Evolutionary conservation across 2,113 vertebrate genomes (phyloP).

Genomic region (Nibea coibor): DNA sequence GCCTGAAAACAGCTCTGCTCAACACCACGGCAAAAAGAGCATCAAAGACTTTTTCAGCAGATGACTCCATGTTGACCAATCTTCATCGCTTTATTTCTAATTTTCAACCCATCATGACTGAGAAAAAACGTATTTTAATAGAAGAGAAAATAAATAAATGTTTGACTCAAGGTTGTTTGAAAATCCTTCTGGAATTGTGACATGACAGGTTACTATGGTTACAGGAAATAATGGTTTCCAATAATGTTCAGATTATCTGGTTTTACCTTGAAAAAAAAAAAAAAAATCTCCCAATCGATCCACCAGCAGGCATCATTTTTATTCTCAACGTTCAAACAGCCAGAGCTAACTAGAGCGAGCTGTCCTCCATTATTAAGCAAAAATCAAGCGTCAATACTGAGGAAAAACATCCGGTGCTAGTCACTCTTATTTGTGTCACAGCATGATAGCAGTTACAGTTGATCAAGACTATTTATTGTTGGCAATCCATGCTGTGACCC

Average conservation of each 20-base stretch:
- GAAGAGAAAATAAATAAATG: constrained; percentile 19
- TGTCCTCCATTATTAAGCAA: background rate
- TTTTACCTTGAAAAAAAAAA: background rate
- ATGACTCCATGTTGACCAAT: constrained; percentile 8
- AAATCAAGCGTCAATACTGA: background rate
- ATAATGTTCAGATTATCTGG: background rate
- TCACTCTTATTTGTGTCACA: background rate
- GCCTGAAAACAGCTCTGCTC: constrained; percentile 37
- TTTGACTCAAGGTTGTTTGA: constrained; percentile 3
- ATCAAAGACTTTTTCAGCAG: constrained; percentile 72
- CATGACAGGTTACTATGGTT: too few species aligned
- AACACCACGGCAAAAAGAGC: constrained; percentile 64
- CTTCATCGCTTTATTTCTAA: background rate
- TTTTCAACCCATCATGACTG: constrained; percentile 61
- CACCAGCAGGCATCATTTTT: background rate
- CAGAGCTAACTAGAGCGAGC: background rate
- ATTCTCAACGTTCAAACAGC: background rate
- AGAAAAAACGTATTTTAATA: background rate
- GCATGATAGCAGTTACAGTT: background rate
- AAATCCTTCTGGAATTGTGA: background rate
- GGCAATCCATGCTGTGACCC: background rate
- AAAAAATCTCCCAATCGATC: background rate
- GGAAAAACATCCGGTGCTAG: background rate
- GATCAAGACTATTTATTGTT: background rate
- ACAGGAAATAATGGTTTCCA: too few species aligned